phyloP scores from a whole-genome alignment of 2,113 vertebrate genomes.

The Pterophyllum scalare region DNA sequence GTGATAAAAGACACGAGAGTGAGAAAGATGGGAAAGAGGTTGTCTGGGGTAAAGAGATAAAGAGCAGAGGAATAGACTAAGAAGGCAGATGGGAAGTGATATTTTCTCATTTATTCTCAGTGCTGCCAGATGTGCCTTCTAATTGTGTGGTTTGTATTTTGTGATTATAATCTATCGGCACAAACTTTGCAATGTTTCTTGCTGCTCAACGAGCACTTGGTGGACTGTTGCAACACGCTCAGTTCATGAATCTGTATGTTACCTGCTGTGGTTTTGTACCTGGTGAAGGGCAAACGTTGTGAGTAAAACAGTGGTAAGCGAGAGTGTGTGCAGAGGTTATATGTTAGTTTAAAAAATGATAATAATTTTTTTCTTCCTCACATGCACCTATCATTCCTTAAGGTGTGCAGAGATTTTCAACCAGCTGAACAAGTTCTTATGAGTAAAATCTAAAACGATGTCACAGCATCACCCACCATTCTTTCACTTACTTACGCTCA shows the following conservation, averaged over 20 bases:
- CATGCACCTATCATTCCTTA: too few species aligned
- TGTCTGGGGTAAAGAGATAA: background rate
- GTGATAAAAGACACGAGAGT: constrained; percentile 16
- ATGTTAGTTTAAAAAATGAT: too few species aligned
- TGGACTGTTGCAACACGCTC: background rate
- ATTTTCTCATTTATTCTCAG: constrained; percentile 19
- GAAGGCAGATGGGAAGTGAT: constrained; percentile 24
- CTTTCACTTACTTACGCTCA: background rate
- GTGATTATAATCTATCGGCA: background rate
- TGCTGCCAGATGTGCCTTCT: constrained; percentile 35
- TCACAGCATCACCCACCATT: background rate
- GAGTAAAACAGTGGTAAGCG: too few species aligned
- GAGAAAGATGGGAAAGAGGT: constrained; percentile 1
- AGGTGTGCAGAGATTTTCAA: too few species aligned
- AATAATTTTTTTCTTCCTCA: too few species aligned
- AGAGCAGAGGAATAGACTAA: background rate
- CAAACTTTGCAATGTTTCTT: constrained; percentile 15
- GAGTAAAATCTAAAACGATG: background rate
- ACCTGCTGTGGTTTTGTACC: too few species aligned
- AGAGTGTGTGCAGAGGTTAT: too few species aligned
- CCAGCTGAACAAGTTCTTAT: background rate
- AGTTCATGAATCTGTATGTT: background rate
- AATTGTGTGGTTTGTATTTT: background rate
- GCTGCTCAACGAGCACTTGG: constrained; percentile 4
- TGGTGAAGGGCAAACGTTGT: too few species aligned